Percentiles rank a stretch among this genome's conserved stretches.
Conservation (phyloP, 2,797 vertebrate genomes). For the Champsocephalus esox region DNA sequence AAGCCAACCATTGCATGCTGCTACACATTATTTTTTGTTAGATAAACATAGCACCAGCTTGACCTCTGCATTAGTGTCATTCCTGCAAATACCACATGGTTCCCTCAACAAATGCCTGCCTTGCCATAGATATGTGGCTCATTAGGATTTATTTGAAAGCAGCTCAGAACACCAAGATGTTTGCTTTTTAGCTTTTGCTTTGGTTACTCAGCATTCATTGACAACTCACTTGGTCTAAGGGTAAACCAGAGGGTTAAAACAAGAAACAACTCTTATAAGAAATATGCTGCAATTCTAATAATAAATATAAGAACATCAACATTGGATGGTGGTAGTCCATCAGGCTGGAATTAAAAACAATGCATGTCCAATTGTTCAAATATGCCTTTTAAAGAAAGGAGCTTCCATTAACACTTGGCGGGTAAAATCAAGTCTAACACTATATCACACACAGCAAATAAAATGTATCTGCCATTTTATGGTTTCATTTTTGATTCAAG, state of each 20-base stretch:
- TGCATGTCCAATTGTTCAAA: slow-evolving; percentile 46
- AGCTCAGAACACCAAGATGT: not conserved
- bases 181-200: slow-evolving; percentile 17
- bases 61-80: slow-evolving; percentile 55
- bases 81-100: slow-evolving; percentile 55
- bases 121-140: slow-evolving; percentile 11
- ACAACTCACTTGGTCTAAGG: slow-evolving; percentile 20
- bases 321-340: slow-evolving; percentile 50
- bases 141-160: slow-evolving; percentile 4
- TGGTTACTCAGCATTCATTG: slow-evolving; percentile 45
- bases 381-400: slow-evolving; percentile 24
- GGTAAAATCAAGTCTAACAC: slow-evolving; percentile 27
- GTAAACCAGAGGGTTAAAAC: slow-evolving; percentile 7
- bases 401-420: slow-evolving; percentile 31
- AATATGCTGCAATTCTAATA: slow-evolving; percentile 33
- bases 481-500: slow-evolving; percentile 15
- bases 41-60: slow-evolving; percentile 53
- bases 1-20: slow-evolving; percentile 12
- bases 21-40: slow-evolving; percentile 46
- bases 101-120: slow-evolving; percentile 47
- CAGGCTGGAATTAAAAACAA: slow-evolving; percentile 58
- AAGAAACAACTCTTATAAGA: slow-evolving; percentile 19
- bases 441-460: slow-evolving; percentile 12
- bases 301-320: slow-evolving; percentile 30
- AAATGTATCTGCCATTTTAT: not conserved